phyloP scores from a whole-genome alignment of 2,113 vertebrate species.

The Lycaon pictus region DNA sequence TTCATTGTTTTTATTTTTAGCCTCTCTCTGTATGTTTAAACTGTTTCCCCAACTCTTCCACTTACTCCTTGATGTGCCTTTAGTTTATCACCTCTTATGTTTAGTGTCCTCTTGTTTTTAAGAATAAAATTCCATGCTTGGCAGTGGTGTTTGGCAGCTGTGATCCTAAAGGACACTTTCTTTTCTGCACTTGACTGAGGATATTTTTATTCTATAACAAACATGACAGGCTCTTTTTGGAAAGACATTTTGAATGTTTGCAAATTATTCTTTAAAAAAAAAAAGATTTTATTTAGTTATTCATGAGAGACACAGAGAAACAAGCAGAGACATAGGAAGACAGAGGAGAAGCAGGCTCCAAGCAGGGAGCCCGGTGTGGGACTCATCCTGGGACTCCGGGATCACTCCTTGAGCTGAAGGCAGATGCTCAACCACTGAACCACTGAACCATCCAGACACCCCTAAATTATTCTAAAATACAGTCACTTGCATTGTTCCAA shows the following conservation, averaged over 20 bases:
- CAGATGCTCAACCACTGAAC: no score
- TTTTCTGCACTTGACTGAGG: conserved; percentile 25
- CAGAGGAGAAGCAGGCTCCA: no score
- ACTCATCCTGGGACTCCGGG: no score
- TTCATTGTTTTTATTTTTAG: not conserved
- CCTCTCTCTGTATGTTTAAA: not conserved
- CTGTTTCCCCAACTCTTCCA: not conserved
- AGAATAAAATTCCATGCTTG: not conserved
- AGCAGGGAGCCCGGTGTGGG: no score
- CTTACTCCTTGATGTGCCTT: not conserved
- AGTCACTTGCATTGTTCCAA: conserved; percentile 66
- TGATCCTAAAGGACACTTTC: conserved; percentile 9
- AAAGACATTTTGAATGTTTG: conserved; percentile 66
- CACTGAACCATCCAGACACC: no score
- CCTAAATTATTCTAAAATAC: conserved; percentile 63
- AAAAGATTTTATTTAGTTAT: no score
- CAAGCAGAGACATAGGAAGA: no score
- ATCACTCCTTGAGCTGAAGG: no score
- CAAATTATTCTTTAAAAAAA: conserved; percentile 25
- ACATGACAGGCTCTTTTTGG: conserved; percentile 47
- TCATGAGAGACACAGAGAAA: no score
- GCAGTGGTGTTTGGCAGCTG: conserved; percentile 41
- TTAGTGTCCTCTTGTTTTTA: not conserved
- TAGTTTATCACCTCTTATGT: not conserved
- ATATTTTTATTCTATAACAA: conserved; percentile 56